Percentiles rank a stretch among this genome's conserved stretches.
Conservation (phyloP, 2,797 vertebrate species). For the Pipistrellus kuhlii region DNA sequence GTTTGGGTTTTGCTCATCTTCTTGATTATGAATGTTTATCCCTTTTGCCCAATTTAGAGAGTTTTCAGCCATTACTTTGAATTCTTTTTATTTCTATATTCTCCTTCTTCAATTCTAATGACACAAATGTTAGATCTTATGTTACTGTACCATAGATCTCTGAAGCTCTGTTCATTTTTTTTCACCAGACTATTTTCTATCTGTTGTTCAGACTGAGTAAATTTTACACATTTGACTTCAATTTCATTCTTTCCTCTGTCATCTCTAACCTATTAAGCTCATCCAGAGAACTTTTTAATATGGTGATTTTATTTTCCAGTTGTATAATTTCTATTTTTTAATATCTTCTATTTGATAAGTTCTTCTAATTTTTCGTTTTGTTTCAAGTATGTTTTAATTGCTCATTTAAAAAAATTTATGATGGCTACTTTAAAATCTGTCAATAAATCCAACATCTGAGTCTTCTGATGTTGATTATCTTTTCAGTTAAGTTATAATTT, state of each 20-base stretch:
- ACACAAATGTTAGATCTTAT: conserved; percentile 46
- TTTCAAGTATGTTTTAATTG: not conserved
- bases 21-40: conserved; percentile 34
- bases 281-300: conserved; percentile 25
- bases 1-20: conserved; percentile 45
- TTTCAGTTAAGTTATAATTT: conserved; percentile 22
- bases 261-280: conserved; percentile 17
- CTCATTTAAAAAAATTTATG: not conserved
- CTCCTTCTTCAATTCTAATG: conserved; percentile 23
- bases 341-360: conserved; percentile 14
- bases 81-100: conserved; percentile 33
- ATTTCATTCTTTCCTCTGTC: conserved; percentile 42
- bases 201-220: not conserved
- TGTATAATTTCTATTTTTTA: conserved; percentile 35
- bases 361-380: conserved; percentile 53
- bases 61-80: conserved; percentile 30
- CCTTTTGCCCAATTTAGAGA: conserved; percentile 38
- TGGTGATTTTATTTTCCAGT: conserved; percentile 24
- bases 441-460: conserved; percentile 32
- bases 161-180: conserved; percentile 5
- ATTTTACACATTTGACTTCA: conserved; percentile 45
- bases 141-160: conserved; percentile 28
- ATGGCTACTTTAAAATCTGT: conserved; percentile 43
- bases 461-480: conserved; percentile 16
- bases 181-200: not conserved